Evolutionary conservation across 2,888 invertebrate genomes (phyloP), one percentile per base, ranked within the genome.

Genomic region (Fissipunctia ypsillon): DNA sequence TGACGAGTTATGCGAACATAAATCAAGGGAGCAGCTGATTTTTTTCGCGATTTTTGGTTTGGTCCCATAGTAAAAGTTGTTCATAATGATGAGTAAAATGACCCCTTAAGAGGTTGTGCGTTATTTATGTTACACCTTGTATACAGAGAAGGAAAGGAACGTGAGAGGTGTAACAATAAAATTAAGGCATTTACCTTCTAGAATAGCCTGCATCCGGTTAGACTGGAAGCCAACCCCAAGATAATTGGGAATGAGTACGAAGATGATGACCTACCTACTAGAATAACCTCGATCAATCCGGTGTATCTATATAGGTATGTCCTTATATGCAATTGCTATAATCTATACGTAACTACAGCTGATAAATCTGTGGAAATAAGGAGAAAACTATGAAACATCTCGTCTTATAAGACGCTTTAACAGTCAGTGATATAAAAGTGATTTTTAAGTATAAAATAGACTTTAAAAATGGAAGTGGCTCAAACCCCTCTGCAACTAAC

Each of bases 401-500:
- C n/a, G 35, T 54, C 6, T 38, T 38, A 12, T 73, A 74, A 64
- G n/a, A 52, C 35, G 9, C 9, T 7, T 2, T 12, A 52, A 38
- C 7, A 72, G 25, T 56, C 12, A 69, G 84, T 82, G 80, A 41
- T 43, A 61, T 1, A 59, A 71, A 56, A 84, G 80, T 80, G 76
- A 69, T 57, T 68, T 67, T 64, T 3, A 48, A n/a, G 4, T 45
- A 50, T 19, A 28, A n/a, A 57, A 64, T 64, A 70, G 45, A 73
- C 61, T 59, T 25, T 31, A 92, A 85, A n/a, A 81, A 96, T 96
- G 96, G 96, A 96, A 91, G 93, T 96, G 25, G 95, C 95, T 0
- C 96, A 96, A 85, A 92, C 93, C n/a, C 96, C 96, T 10, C 81
- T 96, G 5, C 96, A 95, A 78, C 80, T 96, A 35, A 94, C 95